A percentile compares a stretch with the other conserved stretches of the same genome.
Evolutionary conservation across 2,888 invertebrate species (phyloP).

Genomic region (Drosophila parthenogenetica): DNA sequence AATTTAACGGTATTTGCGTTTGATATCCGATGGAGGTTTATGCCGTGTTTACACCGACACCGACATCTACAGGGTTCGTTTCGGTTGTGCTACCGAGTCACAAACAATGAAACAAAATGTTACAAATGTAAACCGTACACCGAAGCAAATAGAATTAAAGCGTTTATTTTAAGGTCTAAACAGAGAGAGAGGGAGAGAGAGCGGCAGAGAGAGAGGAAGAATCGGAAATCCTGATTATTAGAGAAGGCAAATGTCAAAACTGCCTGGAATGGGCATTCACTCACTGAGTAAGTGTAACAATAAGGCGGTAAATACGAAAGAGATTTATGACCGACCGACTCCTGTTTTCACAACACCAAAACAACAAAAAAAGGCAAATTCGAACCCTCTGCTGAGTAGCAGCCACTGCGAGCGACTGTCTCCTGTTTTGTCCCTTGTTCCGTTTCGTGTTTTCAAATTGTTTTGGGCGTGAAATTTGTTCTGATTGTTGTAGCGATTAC

Average conservation of each 20-base stretch:
- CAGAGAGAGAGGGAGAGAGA: background rate
- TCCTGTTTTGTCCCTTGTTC: slow-evolving; percentile 34
- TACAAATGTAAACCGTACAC: slow-evolving; percentile 76
- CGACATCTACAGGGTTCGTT: slow-evolving; percentile 46
- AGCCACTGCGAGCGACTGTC: background rate
- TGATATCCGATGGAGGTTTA: slow-evolving; percentile 21
- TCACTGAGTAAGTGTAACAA: slow-evolving; percentile 46
- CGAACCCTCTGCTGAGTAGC: slow-evolving; percentile 52
- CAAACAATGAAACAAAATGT: slow-evolving; percentile 72
- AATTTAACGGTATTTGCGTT: slow-evolving; percentile 48
- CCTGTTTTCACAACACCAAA: slow-evolving; percentile 10
- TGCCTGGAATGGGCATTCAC: slow-evolving; percentile 59
- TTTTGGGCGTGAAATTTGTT: slow-evolving; percentile 77
- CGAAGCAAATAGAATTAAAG: slow-evolving; percentile 75
- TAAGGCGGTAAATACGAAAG: slow-evolving; percentile 61
- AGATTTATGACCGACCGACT: slow-evolving; percentile 65
- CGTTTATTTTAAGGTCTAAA: slow-evolving; percentile 60
- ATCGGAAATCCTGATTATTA: slow-evolving; percentile 78
- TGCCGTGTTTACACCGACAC: slow-evolving; percentile 46
- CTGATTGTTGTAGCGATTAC: slow-evolving; percentile 72
- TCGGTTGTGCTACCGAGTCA: slow-evolving; percentile 51
- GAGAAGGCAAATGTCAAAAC: slow-evolving; percentile 75
- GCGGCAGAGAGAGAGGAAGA: background rate
- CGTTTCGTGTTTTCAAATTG: slow-evolving; percentile 59
- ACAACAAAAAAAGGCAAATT: slow-evolving; percentile 21